Base-by-base conservation (phyloP, 2,888 invertebrate genomes). In the Gerris lacustris region DNA sequence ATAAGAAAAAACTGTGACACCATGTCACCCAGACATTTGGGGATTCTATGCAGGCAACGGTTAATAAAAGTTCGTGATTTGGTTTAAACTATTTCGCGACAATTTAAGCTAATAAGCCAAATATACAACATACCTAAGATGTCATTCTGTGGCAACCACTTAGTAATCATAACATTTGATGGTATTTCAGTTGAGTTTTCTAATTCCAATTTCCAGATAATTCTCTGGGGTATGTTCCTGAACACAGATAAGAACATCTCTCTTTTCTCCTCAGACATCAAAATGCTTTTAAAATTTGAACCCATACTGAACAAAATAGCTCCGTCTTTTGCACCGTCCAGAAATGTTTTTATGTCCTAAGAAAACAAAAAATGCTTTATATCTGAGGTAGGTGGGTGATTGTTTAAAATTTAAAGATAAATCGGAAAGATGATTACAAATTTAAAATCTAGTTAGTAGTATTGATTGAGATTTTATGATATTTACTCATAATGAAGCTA, bases 171-270 rank as follows among this genome's bases (percentile, higher is more conserved):
- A 7, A 90, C 81, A 79, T 90, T 90, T 70, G 84, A 81, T 45
- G 86, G 85, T 75, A 87, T 82, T 44, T 82, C 81, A 0, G 82
- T 80, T 74, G 86, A 78, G 6, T 83, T 80, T 45, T 87, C 84
- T 68, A 83, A 83, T 77, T 90, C 90, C 88, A 88, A 90, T 82
- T 90, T 91, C 91, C 90, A 91, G 67, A 92, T 81, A 55, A 92
- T 86, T 73, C 86, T 84, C 74, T 89, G 85, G 1, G 88, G 86
- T 43, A 91, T 80, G 72, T 83, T 82, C 0, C 82, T 79, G 69
- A 92, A 84, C 0, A 85, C 87, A 5, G 81, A 83, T 9, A 89
- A 71, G 68, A 92, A 84, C 17, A 82, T 83, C 31, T 82, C 77
- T 43, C 86, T 78, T 76, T 86, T 88, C 0, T 85, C 83, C 18